These are phyloP conservation scores for Acrobasis consociella DNA, from an alignment of 2,888 invertebrate genomes.

Conservation along the genomic window DNA sequence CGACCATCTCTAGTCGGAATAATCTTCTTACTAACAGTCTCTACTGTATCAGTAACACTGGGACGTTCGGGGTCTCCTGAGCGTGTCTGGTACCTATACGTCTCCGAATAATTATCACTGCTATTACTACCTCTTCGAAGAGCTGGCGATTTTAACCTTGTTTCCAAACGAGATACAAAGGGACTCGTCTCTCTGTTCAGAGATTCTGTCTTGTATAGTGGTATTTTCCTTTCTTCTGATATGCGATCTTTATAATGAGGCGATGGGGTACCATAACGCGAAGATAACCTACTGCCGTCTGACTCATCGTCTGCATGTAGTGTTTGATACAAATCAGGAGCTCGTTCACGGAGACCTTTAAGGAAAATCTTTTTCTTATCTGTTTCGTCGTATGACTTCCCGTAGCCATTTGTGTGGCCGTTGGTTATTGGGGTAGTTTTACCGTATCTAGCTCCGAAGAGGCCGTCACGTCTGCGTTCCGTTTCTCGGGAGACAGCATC, in stretches of 20 bases:
- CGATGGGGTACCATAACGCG: slow-evolving; percentile 73
- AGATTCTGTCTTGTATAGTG: slow-evolving; percentile 75
- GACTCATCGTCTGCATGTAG: slow-evolving; percentile 85
- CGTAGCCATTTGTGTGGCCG: slow-evolving; percentile 73
- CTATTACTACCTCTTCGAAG: slow-evolving; percentile 86
- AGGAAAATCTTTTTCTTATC: slow-evolving; percentile 87
- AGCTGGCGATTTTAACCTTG: slow-evolving; percentile 71
- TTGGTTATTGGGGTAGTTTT: slow-evolving; percentile 80
- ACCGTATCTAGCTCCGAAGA: slow-evolving; percentile 81
- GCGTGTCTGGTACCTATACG: slow-evolving; percentile 86
- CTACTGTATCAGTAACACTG: slow-evolving; percentile 87
- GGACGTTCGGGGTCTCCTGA: slow-evolving; percentile 86
- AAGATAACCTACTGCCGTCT: slow-evolving; percentile 73
- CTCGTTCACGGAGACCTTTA: slow-evolving; percentile 86
- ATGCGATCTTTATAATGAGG: slow-evolving; percentile 76
- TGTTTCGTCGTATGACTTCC: slow-evolving; percentile 72
- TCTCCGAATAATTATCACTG: slow-evolving; percentile 88
- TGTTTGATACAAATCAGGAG: slow-evolving; percentile 88
- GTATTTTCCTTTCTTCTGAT: slow-evolving; percentile 71
- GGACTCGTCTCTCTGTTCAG: slow-evolving; percentile 75
- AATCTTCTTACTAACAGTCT: slow-evolving; percentile 86
- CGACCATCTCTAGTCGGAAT: slow-evolving; percentile 85
- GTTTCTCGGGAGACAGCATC: slow-evolving; percentile 83
- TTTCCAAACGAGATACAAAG: slow-evolving; percentile 70
- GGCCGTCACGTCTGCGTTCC: slow-evolving; percentile 77